Evolutionary conservation across 1,140 invertebrate genomes (phyloP).

Genomic region (Aphaenogaster ashmeadi): DNA sequence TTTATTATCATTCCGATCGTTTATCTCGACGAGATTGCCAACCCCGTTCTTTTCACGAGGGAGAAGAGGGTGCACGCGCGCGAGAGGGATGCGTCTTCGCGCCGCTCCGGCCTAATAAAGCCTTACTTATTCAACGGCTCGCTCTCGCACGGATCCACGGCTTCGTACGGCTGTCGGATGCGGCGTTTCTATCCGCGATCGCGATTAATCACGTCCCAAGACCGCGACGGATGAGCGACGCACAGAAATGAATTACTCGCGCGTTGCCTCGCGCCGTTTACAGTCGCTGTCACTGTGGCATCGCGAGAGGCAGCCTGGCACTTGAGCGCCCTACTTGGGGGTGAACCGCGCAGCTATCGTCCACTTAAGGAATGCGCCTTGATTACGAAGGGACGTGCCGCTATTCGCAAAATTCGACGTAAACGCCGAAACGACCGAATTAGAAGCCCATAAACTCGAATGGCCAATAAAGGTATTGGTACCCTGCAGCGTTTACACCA

Average conservation of each 20-base stretch:
- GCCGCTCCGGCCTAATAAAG: slow-evolving; percentile 8
- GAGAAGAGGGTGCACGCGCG: too few species aligned
- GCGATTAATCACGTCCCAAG: slow-evolving; percentile 39
- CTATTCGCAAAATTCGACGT: slow-evolving; percentile 6
- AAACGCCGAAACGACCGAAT: slow-evolving; percentile 15
- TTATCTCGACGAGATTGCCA: slow-evolving; percentile 32
- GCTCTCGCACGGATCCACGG: background rate
- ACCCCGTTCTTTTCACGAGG: background rate
- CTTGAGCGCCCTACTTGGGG: background rate
- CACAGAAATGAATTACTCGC: slow-evolving; percentile 43
- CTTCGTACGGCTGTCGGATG: background rate
- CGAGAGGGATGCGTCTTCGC: background rate
- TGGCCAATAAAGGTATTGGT: slow-evolving; percentile 5
- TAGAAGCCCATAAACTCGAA: slow-evolving; percentile 20
- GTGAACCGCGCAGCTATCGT: background rate
- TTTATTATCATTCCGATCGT: slow-evolving; percentile 61
- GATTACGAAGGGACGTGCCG: slow-evolving; percentile 2
- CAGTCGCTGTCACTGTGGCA: background rate
- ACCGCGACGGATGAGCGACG: slow-evolving; percentile 34
- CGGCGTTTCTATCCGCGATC: background rate
- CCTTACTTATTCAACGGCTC: slow-evolving; percentile 41
- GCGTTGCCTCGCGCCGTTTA: slow-evolving; percentile 6
- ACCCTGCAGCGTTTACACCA: background rate
- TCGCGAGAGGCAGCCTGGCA: background rate
- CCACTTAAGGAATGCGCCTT: slow-evolving; percentile 2